Evolutionary conservation across 2,797 vertebrate genomes (phyloP).

Genomic region (Sebastes kiyomatsui): DNA sequence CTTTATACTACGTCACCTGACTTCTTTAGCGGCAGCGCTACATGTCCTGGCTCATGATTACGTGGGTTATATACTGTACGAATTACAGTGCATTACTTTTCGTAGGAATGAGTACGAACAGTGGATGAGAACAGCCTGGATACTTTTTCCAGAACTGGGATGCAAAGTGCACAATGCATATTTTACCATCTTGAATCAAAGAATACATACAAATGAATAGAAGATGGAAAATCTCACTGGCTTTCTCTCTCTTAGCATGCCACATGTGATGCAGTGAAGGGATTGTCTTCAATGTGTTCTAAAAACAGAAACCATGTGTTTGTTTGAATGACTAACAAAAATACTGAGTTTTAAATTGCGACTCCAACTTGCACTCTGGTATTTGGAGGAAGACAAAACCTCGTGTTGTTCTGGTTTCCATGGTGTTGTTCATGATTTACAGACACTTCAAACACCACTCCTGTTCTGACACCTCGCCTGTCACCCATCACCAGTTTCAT

Average conservation of each 20-base stretch:
- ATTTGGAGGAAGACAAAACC: constrained; percentile 3
- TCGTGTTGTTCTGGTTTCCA: constrained; percentile 5
- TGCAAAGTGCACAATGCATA: background rate
- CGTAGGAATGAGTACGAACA: background rate
- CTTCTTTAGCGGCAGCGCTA: background rate
- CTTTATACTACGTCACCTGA: background rate
- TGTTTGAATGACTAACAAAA: background rate
- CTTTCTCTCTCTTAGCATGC: background rate
- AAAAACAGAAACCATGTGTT: background rate
- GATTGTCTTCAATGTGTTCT: background rate
- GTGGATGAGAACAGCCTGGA: background rate
- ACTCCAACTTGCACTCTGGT: background rate
- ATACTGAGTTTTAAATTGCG: background rate
- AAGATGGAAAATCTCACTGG: background rate
- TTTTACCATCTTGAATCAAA: background rate
- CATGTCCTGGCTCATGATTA: background rate
- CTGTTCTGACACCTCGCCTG: constrained; percentile 14
- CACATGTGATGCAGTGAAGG: background rate
- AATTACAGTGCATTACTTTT: background rate
- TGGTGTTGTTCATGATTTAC: constrained; percentile 24
- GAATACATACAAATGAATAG: background rate
- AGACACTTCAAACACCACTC: constrained; percentile 10
- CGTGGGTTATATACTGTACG: background rate
- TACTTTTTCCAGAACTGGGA: background rate
- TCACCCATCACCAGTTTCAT: constrained; percentile 22